phyloP scores from a whole-genome alignment of 2,888 invertebrate genomes.

The Lacanobia wlatinum region DNA sequence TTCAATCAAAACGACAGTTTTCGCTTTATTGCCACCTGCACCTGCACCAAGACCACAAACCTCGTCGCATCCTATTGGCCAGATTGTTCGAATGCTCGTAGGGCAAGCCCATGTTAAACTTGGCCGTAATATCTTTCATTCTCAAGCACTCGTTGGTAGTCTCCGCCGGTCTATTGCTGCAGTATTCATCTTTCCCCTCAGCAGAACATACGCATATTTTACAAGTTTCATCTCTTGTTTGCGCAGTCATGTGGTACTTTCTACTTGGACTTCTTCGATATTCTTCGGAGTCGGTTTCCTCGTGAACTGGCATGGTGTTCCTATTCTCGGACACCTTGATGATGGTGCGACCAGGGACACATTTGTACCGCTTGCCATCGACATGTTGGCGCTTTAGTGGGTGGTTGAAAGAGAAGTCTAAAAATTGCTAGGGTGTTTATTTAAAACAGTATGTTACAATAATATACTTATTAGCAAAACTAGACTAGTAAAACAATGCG shows the following conservation, averaged over 20 bases:
- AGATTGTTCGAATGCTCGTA: conserved; percentile 75
- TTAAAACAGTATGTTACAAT: too few species aligned
- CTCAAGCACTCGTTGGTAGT: conserved; percentile 84
- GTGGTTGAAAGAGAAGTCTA: conserved; percentile 80
- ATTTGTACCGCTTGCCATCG: conserved; percentile 67
- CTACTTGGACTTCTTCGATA: conserved; percentile 41
- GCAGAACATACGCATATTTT: conserved; percentile 81
- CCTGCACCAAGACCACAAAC: conserved; percentile 73
- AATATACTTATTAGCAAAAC: too few species aligned
- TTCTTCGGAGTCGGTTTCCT: conserved; percentile 51
- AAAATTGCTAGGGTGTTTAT: conserved; percentile 32
- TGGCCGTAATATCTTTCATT: conserved; percentile 66
- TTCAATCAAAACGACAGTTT: conserved; percentile 1
- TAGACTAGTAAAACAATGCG: too few species aligned
- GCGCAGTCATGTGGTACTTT: conserved; percentile 75
- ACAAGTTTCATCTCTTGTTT: conserved; percentile 75
- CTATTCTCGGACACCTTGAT: conserved; percentile 69
- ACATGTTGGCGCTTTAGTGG: conserved; percentile 67
- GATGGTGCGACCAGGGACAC: conserved; percentile 82
- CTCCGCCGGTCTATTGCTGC: conserved; percentile 78
- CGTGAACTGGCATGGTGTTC: neutral
- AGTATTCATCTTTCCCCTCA: conserved; percentile 80
- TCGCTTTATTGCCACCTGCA: conserved; percentile 66
- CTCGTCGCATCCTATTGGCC: conserved; percentile 79
- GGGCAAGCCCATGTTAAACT: conserved; percentile 68